Evolutionary conservation across 2,113 vertebrate species (phyloP).

Genomic region (Pterophyllum scalare): DNA sequence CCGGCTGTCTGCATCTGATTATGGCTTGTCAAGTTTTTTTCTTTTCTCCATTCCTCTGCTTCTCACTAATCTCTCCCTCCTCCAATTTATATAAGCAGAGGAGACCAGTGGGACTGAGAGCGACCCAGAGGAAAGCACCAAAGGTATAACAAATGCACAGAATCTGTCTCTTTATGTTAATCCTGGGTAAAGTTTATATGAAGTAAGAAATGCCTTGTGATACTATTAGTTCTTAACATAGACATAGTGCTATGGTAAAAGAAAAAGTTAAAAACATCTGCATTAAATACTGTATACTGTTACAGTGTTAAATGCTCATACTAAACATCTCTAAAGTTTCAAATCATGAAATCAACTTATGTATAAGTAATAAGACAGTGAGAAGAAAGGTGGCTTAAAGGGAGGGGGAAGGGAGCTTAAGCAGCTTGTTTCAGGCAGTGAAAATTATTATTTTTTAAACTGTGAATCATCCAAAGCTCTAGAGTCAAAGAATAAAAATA

Average conservation of each 20-base stretch:
- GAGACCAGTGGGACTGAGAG: conserved; percentile 96
- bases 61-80: conserved; percentile 20
- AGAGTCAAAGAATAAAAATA: not conserved
- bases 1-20: conserved; percentile 64
- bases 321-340: not conserved
- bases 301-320: not conserved
- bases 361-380: not conserved
- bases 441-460: not conserved
- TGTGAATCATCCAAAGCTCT: not conserved
- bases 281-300: not conserved
- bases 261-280: not conserved
- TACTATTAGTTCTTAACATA: not conserved
- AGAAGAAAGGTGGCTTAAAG: not conserved
- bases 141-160: conserved; percentile 81
- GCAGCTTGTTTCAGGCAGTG: not conserved
- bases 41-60: conserved; percentile 15
- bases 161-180: not conserved
- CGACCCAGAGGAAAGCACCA: conserved; percentile 88
- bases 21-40: conserved; percentile 41
- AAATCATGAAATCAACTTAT: not conserved
- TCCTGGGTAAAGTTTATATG: not conserved
- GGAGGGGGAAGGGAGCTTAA: not conserved
- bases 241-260: not conserved
- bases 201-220: not conserved
- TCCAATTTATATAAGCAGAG: conserved; percentile 82